Percentiles rank a stretch among this genome's conserved stretches.
Evolutionary conservation across 2,797 vertebrate species (phyloP).

Genomic region (Lagodon rhomboides): DNA sequence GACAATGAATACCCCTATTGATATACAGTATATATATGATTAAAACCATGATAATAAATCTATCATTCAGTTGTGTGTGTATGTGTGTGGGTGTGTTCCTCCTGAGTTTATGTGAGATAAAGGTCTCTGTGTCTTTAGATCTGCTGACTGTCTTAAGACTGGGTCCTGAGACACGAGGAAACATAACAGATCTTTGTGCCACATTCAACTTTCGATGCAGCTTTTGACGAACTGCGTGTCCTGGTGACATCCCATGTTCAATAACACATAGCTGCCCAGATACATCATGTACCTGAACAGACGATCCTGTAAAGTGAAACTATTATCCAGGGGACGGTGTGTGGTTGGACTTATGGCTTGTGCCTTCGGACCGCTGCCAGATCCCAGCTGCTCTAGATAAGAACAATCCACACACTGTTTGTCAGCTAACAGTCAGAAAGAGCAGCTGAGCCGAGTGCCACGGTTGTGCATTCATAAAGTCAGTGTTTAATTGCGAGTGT

Average conservation of each 20-base stretch:
- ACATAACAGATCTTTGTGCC: conserved; percentile 15
- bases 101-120: conserved; percentile 21
- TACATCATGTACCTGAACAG: neutral
- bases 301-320: neutral
- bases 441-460: conserved; percentile 24
- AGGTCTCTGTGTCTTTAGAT: conserved; percentile 38
- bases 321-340: neutral
- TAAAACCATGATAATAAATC: too few relatives aligned
- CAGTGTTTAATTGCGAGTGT: neutral
- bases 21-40: too few relatives aligned
- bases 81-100: conserved; percentile 10
- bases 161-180: conserved; percentile 10
- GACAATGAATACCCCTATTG: too few relatives aligned
- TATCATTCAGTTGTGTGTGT: neutral
- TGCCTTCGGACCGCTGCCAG: neutral
- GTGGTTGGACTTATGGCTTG: neutral
- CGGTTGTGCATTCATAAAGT: neutral
- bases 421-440: neutral
- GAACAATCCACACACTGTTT: conserved; percentile 24
- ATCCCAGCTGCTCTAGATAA: neutral
- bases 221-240: neutral
- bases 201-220: conserved; percentile 27
- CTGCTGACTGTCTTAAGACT: conserved; percentile 73
- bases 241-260: neutral
- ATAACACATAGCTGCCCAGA: neutral